Evolutionary conservation across 2,888 invertebrate species (phyloP).

Genomic region (Boloria euphrosyne): DNA sequence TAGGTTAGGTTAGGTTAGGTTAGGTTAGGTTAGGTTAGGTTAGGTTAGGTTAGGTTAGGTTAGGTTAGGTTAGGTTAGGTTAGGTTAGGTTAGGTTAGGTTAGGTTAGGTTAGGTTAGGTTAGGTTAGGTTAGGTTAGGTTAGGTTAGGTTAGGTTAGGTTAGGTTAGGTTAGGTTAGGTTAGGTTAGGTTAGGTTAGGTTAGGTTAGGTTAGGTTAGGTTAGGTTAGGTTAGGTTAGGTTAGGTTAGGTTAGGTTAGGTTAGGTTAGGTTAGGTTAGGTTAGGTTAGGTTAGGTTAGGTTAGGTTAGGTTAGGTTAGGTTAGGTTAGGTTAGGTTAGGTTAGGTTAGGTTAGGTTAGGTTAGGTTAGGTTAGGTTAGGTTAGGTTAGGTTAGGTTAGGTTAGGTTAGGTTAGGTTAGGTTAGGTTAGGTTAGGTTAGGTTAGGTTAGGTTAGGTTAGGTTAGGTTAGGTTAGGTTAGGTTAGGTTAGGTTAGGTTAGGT

Average conservation of each 20-base stretch:
- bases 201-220: slow-evolving; percentile 46
- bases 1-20: slow-evolving; percentile 23
- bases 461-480: slow-evolving; percentile 45
- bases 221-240: slow-evolving; percentile 44
- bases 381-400: slow-evolving; percentile 45
- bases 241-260: slow-evolving; percentile 44
- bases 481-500: slow-evolving; percentile 35
- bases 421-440: slow-evolving; percentile 47
- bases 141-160: slow-evolving; percentile 43
- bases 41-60: slow-evolving; percentile 47
- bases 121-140: slow-evolving; percentile 47
- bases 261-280: slow-evolving; percentile 47
- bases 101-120: slow-evolving; percentile 47
- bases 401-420: slow-evolving; percentile 43
- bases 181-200: slow-evolving; percentile 39
- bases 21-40: slow-evolving; percentile 42
- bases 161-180: slow-evolving; percentile 20
- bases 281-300: slow-evolving; percentile 47
- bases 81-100: slow-evolving; percentile 45
- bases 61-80: slow-evolving; percentile 43
- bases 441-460: slow-evolving; percentile 47
- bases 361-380: slow-evolving; percentile 46
- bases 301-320: slow-evolving; percentile 44
- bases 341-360: slow-evolving; percentile 32
- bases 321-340: slow-evolving; percentile 28